Percentiles rank a stretch among this genome's conserved stretches.
Evolutionary conservation across 2,888 invertebrate species (phyloP).

Genomic region (Platycnemis pennipes): DNA sequence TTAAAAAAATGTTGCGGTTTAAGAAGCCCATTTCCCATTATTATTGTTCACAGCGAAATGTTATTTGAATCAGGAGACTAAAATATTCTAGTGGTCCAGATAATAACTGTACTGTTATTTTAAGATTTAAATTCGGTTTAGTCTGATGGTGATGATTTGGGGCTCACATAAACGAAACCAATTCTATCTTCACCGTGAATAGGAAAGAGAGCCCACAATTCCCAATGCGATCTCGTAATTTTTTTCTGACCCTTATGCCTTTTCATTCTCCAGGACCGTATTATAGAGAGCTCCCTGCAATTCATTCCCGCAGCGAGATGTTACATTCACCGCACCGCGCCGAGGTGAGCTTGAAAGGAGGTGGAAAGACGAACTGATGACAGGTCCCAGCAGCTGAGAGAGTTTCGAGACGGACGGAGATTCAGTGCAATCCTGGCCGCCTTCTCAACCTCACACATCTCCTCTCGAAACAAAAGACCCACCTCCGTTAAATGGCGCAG

Average conservation of each 20-base stretch:
- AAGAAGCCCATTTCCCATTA: no score
- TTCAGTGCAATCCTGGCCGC: not conserved
- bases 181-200: no score
- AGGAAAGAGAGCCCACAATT: no score
- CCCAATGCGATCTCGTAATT: no score
- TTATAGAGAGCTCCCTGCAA: not conserved
- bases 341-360: not conserved
- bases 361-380: not conserved
- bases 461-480: conserved; percentile 47
- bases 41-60: no score
- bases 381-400: not conserved
- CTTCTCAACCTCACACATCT: conserved; percentile 8
- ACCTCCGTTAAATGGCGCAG: conserved; percentile 28
- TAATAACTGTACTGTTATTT: no score
- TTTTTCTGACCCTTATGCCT: not conserved
- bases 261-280: not conserved
- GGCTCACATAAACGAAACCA: no score
- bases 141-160: no score
- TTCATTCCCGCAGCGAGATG: not conserved
- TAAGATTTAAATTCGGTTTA: no score
- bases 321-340: not conserved
- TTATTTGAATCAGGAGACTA: no score
- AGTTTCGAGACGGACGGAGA: not conserved
- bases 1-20: no score
- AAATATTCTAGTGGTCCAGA: no score